Percentiles rank a stretch among this genome's conserved stretches.
Conservation (phyloP, 2,888 invertebrate species). For the Dichetophora obliterata region DNA sequence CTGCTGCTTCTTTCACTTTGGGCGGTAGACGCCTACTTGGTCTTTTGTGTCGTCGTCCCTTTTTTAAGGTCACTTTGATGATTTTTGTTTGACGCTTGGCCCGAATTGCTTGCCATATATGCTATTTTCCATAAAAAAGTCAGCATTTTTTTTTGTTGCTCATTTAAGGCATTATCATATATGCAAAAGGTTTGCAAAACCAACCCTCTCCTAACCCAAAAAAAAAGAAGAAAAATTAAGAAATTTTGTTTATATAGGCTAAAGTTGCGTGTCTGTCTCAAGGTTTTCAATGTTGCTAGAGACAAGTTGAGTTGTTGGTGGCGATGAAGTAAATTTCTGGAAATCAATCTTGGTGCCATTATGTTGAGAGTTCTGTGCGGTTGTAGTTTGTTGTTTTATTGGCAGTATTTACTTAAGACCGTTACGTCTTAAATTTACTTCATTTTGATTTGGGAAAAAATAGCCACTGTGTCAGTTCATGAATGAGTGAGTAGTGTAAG, state of each 20-base stretch:
- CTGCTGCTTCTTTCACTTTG: constrained; percentile 8
- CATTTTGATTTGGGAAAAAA: too few relatives aligned
- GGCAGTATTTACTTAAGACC: not conserved
- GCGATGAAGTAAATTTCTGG: constrained; percentile 20
- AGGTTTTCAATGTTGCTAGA: not conserved
- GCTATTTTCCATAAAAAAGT: constrained; percentile 22
- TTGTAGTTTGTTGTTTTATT: constrained; percentile 33
- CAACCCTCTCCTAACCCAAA: not conserved
- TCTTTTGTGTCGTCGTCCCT: not conserved
- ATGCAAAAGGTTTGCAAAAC: not conserved
- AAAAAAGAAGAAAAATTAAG: not conserved
- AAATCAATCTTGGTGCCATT: constrained; percentile 32
- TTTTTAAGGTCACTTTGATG: constrained; percentile 8
- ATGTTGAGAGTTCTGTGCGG: not conserved
- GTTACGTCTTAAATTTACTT: constrained; percentile 13
- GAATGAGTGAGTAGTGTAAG: too few relatives aligned
- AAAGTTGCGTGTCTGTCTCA: constrained; percentile 16
- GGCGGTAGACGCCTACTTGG: constrained; percentile 31
- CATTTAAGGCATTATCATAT: not conserved
- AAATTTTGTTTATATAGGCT: not conserved
- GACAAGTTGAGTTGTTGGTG: not conserved
- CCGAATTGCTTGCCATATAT: not conserved
- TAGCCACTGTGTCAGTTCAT: too few relatives aligned
- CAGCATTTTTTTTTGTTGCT: constrained; percentile 11
- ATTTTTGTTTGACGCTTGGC: not conserved